Percentiles rank a stretch among this genome's conserved stretches.
Conservation (phyloP, 2,113 vertebrate species). For the Pseudorasbora parva region DNA sequence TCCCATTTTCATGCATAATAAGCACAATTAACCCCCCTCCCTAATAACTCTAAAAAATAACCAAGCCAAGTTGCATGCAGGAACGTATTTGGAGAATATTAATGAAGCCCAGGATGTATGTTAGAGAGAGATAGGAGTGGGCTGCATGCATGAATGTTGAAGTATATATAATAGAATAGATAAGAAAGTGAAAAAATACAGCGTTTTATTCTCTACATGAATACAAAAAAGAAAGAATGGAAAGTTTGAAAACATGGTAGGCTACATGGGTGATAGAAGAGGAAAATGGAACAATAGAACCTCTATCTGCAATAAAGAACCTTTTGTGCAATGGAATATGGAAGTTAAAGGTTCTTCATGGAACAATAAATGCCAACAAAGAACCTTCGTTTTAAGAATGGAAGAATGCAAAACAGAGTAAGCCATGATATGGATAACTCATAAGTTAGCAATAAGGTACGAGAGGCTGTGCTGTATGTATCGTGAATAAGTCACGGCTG, state of each 20-base stretch:
- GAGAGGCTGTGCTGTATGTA: too few relatives aligned
- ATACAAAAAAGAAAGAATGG: not conserved
- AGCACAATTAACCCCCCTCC: constrained; percentile 14
- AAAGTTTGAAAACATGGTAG: not conserved
- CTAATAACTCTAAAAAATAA: constrained; percentile 5
- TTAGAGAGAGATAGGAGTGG: constrained; percentile 18
- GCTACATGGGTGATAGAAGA: not conserved
- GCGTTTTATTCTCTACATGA: not conserved
- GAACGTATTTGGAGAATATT: constrained; percentile 18
- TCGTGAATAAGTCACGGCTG: too few relatives aligned
- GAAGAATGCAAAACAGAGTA: not conserved
- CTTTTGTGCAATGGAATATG: too few relatives aligned
- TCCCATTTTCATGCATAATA: constrained; percentile 27
- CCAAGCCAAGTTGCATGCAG: constrained; percentile 21
- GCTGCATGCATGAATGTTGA: constrained; percentile 16
- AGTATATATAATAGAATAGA: constrained; percentile 1
- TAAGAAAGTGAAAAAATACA: constrained; percentile 5
- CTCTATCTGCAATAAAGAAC: too few relatives aligned
- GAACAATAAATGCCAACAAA: too few relatives aligned
- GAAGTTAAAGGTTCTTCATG: too few relatives aligned
- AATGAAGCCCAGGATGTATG: constrained; percentile 11
- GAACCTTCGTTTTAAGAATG: too few relatives aligned
- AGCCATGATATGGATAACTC: not conserved
- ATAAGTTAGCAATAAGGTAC: too few relatives aligned
- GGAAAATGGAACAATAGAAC: not conserved